Evolutionary conservation across 2,888 invertebrate genomes (phyloP).

Genomic region (Drosophila recens): DNA sequence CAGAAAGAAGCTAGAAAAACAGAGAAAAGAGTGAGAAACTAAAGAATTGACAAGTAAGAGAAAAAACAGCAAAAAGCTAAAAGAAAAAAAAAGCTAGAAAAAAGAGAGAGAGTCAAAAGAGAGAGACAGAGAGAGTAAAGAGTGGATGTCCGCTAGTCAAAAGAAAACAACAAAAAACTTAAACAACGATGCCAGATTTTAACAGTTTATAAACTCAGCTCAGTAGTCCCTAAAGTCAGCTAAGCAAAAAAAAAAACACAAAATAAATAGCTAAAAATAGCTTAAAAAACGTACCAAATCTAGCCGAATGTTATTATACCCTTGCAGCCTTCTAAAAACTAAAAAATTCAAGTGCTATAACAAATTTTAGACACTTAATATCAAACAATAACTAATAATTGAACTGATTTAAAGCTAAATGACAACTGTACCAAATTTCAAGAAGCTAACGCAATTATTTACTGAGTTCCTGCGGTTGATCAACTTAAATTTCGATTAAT

Average conservation of each 20-base stretch:
- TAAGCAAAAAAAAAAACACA: neutral
- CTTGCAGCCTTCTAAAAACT: neutral
- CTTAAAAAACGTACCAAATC: neutral
- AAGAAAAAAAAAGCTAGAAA: too few species aligned
- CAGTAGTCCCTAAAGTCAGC: conserved; percentile 7
- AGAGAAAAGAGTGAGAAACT: neutral
- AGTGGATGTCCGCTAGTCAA: conserved; percentile 13
- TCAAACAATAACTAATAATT: too few species aligned
- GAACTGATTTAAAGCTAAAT: neutral
- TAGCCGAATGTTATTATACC: neutral
- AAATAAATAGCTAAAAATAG: neutral
- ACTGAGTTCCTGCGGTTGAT: neutral
- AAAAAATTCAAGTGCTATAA: neutral
- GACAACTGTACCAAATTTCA: neutral
- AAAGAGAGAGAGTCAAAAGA: neutral
- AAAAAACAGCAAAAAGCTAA: too few species aligned
- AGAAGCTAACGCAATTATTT: neutral
- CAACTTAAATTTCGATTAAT: too few species aligned
- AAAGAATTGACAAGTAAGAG: neutral
- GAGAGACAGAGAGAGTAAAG: conserved; percentile 8
- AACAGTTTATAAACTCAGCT: conserved; percentile 1
- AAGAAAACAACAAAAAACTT: neutral
- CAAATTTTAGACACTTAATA: neutral
- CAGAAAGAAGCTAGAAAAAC: neutral
- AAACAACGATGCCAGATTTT: conserved; percentile 14